Percentiles rank a stretch among this genome's conserved stretches.
Evolutionary conservation across 2,113 vertebrate species (phyloP).

Genomic region (Otus sunia): DNA sequence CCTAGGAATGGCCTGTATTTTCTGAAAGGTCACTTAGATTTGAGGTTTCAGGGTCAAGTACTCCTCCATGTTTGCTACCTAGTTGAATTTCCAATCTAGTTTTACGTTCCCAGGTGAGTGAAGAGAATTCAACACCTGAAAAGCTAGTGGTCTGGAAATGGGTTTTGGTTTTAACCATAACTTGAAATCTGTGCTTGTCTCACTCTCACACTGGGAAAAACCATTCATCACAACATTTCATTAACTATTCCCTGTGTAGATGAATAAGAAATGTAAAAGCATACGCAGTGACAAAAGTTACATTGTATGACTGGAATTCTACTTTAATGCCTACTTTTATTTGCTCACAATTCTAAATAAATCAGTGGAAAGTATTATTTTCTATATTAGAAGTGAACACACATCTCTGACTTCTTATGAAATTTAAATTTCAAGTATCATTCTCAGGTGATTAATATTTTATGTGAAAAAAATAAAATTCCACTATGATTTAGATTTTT

Average conservation of each 20-base stretch:
- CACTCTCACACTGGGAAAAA: neutral
- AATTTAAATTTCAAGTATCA: neutral
- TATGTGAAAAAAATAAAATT: neutral
- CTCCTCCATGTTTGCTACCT: neutral
- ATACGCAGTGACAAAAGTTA: neutral
- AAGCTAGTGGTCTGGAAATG: neutral
- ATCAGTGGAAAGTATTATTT: neutral
- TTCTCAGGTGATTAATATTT: neutral
- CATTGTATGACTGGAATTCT: neutral
- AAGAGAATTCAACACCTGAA: neutral
- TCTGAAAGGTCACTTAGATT: neutral
- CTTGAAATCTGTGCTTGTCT: neutral
- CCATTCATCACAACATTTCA: neutral
- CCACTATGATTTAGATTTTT: neutral
- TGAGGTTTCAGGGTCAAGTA: neutral
- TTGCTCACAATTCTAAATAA: neutral
- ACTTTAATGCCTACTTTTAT: neutral
- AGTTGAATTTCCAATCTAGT: neutral
- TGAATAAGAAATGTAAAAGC: neutral
- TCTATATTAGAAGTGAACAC: neutral
- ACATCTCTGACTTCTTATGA: neutral
- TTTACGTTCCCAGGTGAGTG: neutral
- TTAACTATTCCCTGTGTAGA: neutral
- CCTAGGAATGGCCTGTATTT: neutral
- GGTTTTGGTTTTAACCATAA: neutral